Evolutionary conservation across 2,888 invertebrate genomes (phyloP), one percentile per base, ranked within the genome.

Genomic region (Eupithecia insigniata): DNA sequence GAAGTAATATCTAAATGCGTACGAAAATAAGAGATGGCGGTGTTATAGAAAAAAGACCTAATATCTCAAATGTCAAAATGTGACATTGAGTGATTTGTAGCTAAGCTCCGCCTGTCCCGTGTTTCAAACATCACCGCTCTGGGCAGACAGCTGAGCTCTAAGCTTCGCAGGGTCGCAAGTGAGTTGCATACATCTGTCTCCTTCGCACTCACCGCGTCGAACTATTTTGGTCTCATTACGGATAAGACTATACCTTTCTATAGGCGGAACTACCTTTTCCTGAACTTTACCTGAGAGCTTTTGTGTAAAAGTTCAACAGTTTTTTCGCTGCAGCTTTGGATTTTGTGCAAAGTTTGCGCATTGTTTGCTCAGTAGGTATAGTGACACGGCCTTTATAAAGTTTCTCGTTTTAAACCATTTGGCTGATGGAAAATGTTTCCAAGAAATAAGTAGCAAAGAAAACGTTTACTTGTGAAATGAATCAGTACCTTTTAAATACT

Each of bases 11-110:
- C 76, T 77, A 86, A 84, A 81, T 81, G 83, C 80, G 83, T 83
- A 78, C 81, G 86, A 87, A 87, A 85, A 89, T 88, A 89, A 89
- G 91, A 92, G 88, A 92, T 92, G 92, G 89, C 90, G 89, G 90
- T 86, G 90, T 92, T 92, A 92, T 92, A 93, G 92, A 92, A 93
- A 94, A 94, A 94, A 94, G 91, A 94, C 91, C 92, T 94, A 94
- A 94, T 94, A 94, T 94, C 94, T 94, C 94, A 93, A 93, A 93
- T 92, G 94, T 94, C 94, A 94, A 94, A 94, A 94, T 90, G 93
- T 94, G 94, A 94, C 94, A 92, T 91, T 94, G 94, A 94, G 94
- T 94, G 94, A 94, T 94, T 94, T 94, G 94, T 94, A 91, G 94
- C 93, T 94, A 93, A 93, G 94, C 94, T 92, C 94, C 94, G 94